Percentiles rank a stretch among this genome's conserved stretches.
phyloP scores from a whole-genome alignment of 2,113 vertebrate genomes.

The Odontesthes bonariensis region DNA sequence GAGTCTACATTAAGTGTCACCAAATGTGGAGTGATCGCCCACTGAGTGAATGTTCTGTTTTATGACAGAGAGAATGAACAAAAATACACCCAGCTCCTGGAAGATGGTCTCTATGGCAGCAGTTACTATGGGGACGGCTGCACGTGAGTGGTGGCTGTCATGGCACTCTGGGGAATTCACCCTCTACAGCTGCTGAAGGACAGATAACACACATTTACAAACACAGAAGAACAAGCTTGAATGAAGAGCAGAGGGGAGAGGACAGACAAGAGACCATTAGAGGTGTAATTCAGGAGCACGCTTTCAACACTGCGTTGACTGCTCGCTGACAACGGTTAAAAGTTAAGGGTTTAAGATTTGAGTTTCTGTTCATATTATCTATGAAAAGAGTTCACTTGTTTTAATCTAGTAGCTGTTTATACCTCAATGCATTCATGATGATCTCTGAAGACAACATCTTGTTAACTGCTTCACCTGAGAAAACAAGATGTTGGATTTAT shows the following conservation, averaged over 20 bases:
- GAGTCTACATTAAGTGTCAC: conserved; percentile 50
- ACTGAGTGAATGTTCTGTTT: conserved; percentile 76
- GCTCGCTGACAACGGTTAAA: neutral
- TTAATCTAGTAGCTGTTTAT: no score
- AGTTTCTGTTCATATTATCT: no score
- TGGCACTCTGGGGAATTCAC: conserved; percentile 61
- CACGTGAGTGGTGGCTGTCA: conserved; percentile 69
- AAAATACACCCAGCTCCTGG: conserved; percentile 78
- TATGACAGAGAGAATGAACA: conserved; percentile 65
- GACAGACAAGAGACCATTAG: conserved; percentile 3
- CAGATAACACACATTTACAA: conserved; percentile 11
- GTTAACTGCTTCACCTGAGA: no score
- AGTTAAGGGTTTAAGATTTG: neutral
- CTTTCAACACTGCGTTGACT: neutral
- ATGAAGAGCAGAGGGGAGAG: conserved; percentile 19
- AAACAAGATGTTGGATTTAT: no score
- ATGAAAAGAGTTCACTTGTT: no score
- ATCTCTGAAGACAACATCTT: no score
- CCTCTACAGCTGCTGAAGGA: conserved; percentile 43
- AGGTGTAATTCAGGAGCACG: conserved; percentile 11
- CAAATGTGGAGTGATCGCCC: conserved; percentile 75
- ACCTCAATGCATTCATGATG: no score
- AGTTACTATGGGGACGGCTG: conserved; percentile 72
- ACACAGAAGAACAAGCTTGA: conserved; percentile 8
- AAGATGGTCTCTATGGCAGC: conserved; percentile 79